Conservation (phyloP, 2,888 invertebrate genomes). For the Peribatodes rhomboidaria region DNA sequence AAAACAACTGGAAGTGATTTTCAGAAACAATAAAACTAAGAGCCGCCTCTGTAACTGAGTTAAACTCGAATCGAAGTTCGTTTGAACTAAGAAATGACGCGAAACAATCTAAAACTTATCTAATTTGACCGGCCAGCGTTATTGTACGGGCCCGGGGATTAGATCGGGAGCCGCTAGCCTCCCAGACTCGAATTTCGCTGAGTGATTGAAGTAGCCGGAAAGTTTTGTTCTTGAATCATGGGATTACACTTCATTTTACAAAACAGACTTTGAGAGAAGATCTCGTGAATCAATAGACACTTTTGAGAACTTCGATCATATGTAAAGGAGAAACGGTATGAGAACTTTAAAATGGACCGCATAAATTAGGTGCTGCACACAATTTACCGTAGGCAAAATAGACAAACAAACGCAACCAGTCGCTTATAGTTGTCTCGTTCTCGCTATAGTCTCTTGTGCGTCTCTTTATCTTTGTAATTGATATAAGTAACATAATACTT, state of each 20-base stretch:
- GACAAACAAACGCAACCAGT: no score
- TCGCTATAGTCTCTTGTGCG: no score
- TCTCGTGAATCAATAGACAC: no score
- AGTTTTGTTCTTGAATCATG: slow-evolving; percentile 10
- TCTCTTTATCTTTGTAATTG: no score
- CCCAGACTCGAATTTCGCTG: slow-evolving; percentile 29
- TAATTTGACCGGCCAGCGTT: slow-evolving; percentile 52
- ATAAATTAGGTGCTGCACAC: no score
- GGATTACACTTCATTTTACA: background rate
- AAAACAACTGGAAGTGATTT: slow-evolving; percentile 26
- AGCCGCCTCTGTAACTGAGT: slow-evolving; percentile 21
- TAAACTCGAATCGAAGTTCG: slow-evolving; percentile 36
- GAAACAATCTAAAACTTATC: slow-evolving; percentile 52
- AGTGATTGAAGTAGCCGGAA: slow-evolving; percentile 7
- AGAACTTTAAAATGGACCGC: no score
- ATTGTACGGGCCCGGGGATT: slow-evolving; percentile 36
- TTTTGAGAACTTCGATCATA: no score
- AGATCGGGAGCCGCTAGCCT: slow-evolving; percentile 11
- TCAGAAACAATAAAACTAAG: slow-evolving; percentile 34
- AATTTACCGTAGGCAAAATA: no score
- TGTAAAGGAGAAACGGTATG: no score
- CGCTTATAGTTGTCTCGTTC: no score
- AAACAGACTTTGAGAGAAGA: no score
- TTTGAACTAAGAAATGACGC: slow-evolving; percentile 33
- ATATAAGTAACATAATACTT: no score